These are phyloP conservation scores for Tetragonula clypearis DNA, from an alignment of 1,140 invertebrate genomes.

Conservation along the genomic window DNA sequence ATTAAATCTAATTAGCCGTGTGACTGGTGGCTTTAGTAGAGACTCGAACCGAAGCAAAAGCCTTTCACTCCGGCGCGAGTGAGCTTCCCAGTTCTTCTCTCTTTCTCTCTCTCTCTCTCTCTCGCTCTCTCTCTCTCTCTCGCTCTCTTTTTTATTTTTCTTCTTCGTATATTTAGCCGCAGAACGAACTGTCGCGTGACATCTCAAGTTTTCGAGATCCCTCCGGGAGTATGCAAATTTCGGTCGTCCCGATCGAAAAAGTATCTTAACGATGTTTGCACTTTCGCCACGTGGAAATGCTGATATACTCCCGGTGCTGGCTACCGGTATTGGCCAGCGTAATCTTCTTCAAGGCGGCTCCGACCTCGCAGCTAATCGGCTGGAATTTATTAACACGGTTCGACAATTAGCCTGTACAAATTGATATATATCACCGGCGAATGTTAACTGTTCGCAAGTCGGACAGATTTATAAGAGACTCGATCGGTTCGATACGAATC, in stretches of 20 bases:
- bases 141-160: background rate
- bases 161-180: too few relatives aligned
- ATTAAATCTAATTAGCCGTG: slow-evolving; percentile 31
- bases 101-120: too few relatives aligned
- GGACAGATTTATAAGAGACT: background rate
- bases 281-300: background rate
- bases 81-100: too few relatives aligned
- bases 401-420: background rate
- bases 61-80: too few relatives aligned
- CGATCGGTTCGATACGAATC: too few relatives aligned
- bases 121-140: too few relatives aligned
- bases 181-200: background rate
- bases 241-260: background rate
- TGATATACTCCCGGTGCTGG: background rate
- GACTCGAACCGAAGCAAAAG: background rate
- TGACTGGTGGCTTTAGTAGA: background rate
- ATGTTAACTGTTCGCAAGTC: background rate
- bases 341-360: background rate
- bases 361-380: background rate
- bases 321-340: background rate
- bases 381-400: background rate
- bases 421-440: background rate
- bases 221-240: background rate
- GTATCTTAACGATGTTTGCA: slow-evolving; percentile 16
- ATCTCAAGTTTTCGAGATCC: background rate